Percentiles rank a stretch among this genome's conserved stretches.
phyloP scores from a whole-genome alignment of 2,113 vertebrate species.

The Xyrauchen texanus region DNA sequence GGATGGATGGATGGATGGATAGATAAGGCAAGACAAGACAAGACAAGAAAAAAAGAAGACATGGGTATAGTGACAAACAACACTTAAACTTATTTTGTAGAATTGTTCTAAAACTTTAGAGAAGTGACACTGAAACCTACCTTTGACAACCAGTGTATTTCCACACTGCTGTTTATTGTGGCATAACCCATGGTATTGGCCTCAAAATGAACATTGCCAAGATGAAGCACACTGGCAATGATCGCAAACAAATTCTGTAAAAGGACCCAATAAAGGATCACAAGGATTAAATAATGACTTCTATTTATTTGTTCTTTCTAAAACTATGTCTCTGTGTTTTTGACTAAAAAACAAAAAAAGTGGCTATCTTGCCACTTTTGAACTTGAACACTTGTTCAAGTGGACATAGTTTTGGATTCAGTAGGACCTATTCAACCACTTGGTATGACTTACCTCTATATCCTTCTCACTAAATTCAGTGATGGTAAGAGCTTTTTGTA shows the following conservation, averaged over 20 bases:
- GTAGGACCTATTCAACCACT: background rate
- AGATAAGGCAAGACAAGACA: too few species aligned
- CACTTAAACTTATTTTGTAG: too few species aligned
- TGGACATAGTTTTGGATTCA: too few species aligned
- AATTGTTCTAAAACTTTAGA: conserved; percentile 2
- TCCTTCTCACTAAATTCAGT: conserved; percentile 84
- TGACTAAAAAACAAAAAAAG: too few species aligned
- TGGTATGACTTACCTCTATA: conserved; percentile 72
- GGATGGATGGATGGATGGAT: too few species aligned
- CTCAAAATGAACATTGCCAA: conserved; percentile 87
- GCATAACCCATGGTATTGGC: conserved; percentile 78
- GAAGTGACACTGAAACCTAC: conserved; percentile 63
- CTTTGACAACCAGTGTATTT: conserved; percentile 90
- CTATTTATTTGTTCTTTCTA: too few species aligned
- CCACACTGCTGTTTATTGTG: conserved; percentile 72
- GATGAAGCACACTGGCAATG: conserved; percentile 88
- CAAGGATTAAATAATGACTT: background rate
- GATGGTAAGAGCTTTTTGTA: conserved; percentile 86
- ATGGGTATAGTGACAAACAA: background rate
- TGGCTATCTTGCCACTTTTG: too few species aligned
- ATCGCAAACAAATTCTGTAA: conserved; percentile 85
- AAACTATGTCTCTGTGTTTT: too few species aligned
- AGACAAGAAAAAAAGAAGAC: background rate
- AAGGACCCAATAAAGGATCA: background rate
- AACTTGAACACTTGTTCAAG: too few species aligned